These are phyloP conservation scores for Phalacrocorax pelagicus DNA, from an alignment of 2,113 vertebrate genomes.

Conservation along the genomic window DNA sequence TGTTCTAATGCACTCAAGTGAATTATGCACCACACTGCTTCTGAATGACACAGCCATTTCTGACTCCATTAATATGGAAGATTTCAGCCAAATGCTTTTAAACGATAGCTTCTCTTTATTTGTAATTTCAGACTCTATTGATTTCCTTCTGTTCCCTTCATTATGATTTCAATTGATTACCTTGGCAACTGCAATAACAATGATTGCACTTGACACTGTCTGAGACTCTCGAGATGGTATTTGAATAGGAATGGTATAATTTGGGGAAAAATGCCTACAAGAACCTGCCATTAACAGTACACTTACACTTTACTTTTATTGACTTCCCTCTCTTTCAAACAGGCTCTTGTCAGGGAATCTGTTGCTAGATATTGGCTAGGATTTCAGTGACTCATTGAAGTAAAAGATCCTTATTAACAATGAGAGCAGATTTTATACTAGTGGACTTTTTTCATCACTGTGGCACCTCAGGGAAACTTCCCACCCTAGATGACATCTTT, in stretches of 20 bases:
- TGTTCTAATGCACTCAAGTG: slow-evolving; percentile 80
- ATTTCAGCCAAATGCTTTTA: slow-evolving; percentile 88
- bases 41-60: slow-evolving; percentile 85
- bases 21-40: slow-evolving; percentile 81
- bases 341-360: slow-evolving; percentile 70
- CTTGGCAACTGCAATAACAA: slow-evolving; percentile 83
- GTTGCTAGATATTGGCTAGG: slow-evolving; percentile 52
- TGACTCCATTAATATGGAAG: slow-evolving; percentile 86
- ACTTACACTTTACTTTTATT: slow-evolving; percentile 84
- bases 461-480: neutral
- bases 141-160: slow-evolving; percentile 89
- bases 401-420: slow-evolving; percentile 52
- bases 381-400: slow-evolving; percentile 52
- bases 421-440: neutral
- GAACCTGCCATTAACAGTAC: slow-evolving; percentile 80
- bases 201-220: slow-evolving; percentile 85
- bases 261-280: slow-evolving; percentile 77
- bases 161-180: slow-evolving; percentile 89
- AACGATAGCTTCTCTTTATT: slow-evolving; percentile 87
- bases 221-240: slow-evolving; percentile 80
- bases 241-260: slow-evolving; percentile 85
- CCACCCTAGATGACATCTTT: neutral
- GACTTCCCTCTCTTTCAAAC: slow-evolving; percentile 71
- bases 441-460: neutral
- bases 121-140: slow-evolving; percentile 88